Percentiles rank a stretch among this genome's conserved stretches.
Conservation (phyloP, 1,140 invertebrate species). For the Tetraneura akinire region DNA sequence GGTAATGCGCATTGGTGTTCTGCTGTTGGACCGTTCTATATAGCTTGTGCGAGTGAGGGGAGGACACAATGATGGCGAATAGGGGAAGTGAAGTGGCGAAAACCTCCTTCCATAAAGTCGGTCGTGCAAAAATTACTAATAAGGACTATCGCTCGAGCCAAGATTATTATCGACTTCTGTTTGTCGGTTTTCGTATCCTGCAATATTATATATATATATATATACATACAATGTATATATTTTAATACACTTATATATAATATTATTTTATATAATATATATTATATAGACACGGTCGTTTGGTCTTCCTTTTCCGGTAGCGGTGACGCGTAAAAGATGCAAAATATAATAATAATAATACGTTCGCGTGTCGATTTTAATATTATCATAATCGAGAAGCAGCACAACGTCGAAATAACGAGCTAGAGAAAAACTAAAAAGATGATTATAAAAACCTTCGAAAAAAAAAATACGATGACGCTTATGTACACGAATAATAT, state of each 20-base stretch:
- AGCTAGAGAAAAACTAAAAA: background rate
- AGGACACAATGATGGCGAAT: background rate
- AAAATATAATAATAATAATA: too few species aligned
- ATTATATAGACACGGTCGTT: background rate
- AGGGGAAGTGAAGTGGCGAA: background rate
- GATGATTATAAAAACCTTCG: too few species aligned
- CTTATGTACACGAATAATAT: too few species aligned
- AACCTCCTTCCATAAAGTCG: background rate
- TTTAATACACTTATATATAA: too few species aligned
- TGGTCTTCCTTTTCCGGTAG: background rate
- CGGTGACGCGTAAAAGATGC: constrained; percentile 18
- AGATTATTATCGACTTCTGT: constrained; percentile 32
- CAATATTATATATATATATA: background rate
- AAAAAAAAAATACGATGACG: too few species aligned
- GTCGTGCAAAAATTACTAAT: background rate
- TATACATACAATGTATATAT: background rate
- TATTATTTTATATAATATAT: too few species aligned
- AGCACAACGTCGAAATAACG: too few species aligned
- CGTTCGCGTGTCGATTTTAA: constrained; percentile 16
- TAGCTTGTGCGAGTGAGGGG: background rate
- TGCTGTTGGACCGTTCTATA: background rate
- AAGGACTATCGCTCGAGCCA: background rate
- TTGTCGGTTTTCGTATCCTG: background rate
- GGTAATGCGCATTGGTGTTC: constrained; percentile 10
- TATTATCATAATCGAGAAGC: background rate